Percentiles rank a stretch among this genome's conserved stretches.
Conservation (phyloP, 2,113 vertebrate species). For the Tychaedon coryphoeus region DNA sequence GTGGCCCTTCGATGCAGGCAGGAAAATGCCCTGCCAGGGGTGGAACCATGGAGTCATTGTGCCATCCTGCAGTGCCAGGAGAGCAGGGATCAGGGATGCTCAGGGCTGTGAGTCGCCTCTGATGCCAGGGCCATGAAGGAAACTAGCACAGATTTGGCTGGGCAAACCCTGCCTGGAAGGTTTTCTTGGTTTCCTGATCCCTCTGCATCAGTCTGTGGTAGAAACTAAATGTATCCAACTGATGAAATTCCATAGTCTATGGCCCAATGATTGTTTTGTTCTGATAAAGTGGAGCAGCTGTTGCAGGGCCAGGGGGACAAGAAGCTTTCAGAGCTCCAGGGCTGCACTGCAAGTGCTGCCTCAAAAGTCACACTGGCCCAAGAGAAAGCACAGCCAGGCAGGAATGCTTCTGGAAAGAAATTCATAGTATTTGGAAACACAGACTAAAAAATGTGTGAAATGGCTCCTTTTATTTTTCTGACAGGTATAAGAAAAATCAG, state of each 20-base stretch:
- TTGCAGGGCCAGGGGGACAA: neutral
- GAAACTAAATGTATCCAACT: neutral
- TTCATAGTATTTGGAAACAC: neutral
- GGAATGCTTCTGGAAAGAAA: neutral
- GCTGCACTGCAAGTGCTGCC: neutral
- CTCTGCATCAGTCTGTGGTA: neutral
- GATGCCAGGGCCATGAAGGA: neutral
- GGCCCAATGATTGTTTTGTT: neutral
- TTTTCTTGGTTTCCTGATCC: neutral
- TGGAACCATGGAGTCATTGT: rapidly evolving
- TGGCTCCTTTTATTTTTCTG: neutral
- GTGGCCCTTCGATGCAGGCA: neutral
- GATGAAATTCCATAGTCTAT: neutral
- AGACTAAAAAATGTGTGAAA: neutral
- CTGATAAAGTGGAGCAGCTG: neutral
- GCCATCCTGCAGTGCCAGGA: neutral
- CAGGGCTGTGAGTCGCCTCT: rapidly evolving
- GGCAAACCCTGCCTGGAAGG: neutral
- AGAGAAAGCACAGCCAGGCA: neutral
- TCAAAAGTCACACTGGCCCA: neutral
- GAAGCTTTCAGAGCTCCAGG: neutral
- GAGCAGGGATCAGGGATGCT: neutral
- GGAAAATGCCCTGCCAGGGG: neutral
- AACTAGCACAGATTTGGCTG: neutral
- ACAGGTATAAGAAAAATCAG: neutral